Conservation (phyloP, 2,797 vertebrate species). For the Amphiprion clarkii region DNA sequence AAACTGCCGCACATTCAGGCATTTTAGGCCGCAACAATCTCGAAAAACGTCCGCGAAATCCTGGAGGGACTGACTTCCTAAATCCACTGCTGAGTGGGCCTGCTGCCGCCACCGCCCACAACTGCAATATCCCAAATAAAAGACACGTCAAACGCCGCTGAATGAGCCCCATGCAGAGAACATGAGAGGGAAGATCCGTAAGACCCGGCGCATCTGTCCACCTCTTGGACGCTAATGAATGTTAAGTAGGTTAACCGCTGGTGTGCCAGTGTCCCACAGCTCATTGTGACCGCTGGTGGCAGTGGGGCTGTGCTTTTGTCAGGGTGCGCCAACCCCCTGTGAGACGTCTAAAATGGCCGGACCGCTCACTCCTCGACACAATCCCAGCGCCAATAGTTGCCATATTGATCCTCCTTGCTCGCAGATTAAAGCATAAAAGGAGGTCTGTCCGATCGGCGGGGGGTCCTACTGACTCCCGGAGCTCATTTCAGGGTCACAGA, state of each 20-base stretch:
- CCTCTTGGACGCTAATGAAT: constrained; percentile 91
- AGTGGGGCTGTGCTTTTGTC: constrained; percentile 81
- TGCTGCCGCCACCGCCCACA: constrained; percentile 61
- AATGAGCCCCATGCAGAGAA: constrained; percentile 80
- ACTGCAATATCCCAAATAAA: constrained; percentile 68
- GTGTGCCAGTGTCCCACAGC: constrained; percentile 87
- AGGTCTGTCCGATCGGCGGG: constrained; percentile 90
- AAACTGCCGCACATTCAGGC: no score
- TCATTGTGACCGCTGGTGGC: constrained; percentile 85
- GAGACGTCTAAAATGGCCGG: constrained; percentile 79
- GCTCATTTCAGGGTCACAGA: constrained; percentile 94
- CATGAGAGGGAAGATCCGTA: constrained; percentile 73
- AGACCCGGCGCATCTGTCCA: constrained; percentile 87
- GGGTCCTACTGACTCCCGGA: constrained; percentile 87
- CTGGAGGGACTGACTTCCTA: constrained; percentile 5
- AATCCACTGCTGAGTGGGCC: constrained; percentile 55
- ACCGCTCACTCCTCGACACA: constrained; percentile 89
- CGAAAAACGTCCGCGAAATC: no score
- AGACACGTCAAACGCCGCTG: constrained; percentile 73
- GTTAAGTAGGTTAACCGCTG: constrained; percentile 90
- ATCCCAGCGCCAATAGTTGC: constrained; percentile 87
- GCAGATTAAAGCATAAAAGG: constrained; percentile 95
- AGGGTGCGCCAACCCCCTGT: constrained; percentile 83
- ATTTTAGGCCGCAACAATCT: no score
- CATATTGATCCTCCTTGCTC: constrained; percentile 94